Evolutionary conservation across 2,797 vertebrate genomes (phyloP).

Genomic region (Orientallactaga sibirica): DNA sequence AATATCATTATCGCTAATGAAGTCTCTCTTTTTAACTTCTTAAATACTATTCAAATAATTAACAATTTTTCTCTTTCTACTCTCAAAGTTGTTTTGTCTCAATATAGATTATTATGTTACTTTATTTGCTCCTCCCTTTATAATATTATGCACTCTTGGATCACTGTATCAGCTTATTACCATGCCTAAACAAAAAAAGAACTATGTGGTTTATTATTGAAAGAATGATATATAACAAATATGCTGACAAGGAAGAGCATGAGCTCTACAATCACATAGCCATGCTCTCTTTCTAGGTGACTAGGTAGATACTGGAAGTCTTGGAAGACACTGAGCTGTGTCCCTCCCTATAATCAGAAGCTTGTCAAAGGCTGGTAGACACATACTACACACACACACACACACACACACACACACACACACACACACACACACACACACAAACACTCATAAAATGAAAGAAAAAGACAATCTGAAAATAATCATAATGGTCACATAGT

Average conservation of each 20-base stretch:
- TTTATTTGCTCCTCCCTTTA: not conserved
- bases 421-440: too few species aligned
- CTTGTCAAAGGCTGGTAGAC: too few species aligned
- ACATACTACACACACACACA: not conserved
- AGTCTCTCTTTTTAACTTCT: constrained; percentile 14
- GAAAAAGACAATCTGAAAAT: not conserved
- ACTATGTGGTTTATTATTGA: not conserved
- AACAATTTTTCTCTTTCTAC: not conserved
- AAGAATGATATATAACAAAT: constrained; percentile 17
- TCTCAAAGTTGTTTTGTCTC: not conserved
- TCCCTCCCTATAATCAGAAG: too few species aligned
- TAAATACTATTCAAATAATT: not conserved
- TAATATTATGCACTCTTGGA: not conserved
- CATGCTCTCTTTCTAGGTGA: too few species aligned
- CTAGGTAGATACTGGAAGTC: too few species aligned
- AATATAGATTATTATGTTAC: not conserved
- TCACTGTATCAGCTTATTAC: not conserved
- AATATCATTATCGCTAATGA: not conserved
- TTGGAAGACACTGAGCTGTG: too few species aligned
- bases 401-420: too few species aligned
- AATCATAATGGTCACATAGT: not conserved
- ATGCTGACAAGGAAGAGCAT: not conserved
- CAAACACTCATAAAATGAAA: too few species aligned
- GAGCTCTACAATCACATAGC: not conserved
- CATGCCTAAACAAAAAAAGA: not conserved